These are phyloP conservation scores for Zhengitettix transpicula DNA, from an alignment of 2,888 invertebrate genomes.

Conservation along the genomic window DNA sequence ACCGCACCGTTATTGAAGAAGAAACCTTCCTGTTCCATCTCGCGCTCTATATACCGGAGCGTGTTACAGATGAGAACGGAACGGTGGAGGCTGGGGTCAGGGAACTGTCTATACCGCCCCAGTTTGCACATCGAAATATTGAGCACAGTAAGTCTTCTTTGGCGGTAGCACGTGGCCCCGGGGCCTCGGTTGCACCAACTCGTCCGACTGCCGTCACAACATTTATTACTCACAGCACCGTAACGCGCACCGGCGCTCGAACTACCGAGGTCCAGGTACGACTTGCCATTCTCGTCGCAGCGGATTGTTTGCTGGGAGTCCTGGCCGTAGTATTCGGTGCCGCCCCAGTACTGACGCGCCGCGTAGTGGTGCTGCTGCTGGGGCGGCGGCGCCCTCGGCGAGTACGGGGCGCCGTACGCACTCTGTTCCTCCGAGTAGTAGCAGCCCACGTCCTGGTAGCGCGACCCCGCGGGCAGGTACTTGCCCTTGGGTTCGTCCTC, in stretches of 20 bases:
- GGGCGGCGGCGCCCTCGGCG: conserved; percentile 5
- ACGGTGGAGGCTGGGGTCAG: conserved; percentile 74
- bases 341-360: conserved; percentile 22
- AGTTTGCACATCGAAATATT: conserved; percentile 86
- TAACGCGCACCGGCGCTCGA: conserved; percentile 24
- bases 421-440: conserved; percentile 8
- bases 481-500: conserved; percentile 18
- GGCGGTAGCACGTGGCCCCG: conserved; percentile 49
- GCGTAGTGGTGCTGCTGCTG: conserved; percentile 24
- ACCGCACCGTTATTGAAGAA: conserved; percentile 18
- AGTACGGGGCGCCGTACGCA: conserved; percentile 5
- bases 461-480: conserved; percentile 30
- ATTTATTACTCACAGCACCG: conserved; percentile 26
- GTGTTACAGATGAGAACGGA: conserved; percentile 91
- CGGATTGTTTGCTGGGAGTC: conserved; percentile 59
- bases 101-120: conserved; percentile 70
- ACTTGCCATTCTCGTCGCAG: conserved; percentile 77
- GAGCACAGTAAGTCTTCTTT: conserved; percentile 72
- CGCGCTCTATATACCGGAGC: conserved; percentile 69
- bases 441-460: conserved; percentile 11
- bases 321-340: conserved; percentile 20
- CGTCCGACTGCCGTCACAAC: conserved; percentile 56
- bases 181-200: conserved; percentile 61
- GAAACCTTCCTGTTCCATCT: conserved; percentile 51
- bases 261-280: conserved; percentile 67